phyloP scores from a whole-genome alignment of 2,888 invertebrate genomes.

The Calliopum simillimum region DNA sequence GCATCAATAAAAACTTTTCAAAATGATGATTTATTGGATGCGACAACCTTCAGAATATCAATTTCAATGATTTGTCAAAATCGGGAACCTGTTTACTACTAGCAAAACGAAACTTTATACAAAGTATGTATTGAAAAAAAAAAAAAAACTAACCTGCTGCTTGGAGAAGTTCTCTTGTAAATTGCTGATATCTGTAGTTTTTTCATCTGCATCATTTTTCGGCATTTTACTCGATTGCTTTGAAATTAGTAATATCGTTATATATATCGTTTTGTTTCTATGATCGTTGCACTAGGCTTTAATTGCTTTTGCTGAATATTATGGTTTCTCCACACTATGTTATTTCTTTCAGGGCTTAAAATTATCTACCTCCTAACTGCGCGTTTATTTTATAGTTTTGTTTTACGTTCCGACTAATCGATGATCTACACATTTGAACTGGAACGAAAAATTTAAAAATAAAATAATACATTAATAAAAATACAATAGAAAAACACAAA shows the following conservation, averaged over 20 bases:
- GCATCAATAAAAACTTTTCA: too few relatives aligned
- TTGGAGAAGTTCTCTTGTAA: conserved; percentile 54
- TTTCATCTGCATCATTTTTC: conserved; percentile 31
- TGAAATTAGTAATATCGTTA: not conserved
- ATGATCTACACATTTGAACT: conserved; percentile 25
- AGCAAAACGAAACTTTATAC: too few relatives aligned
- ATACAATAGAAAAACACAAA: too few relatives aligned
- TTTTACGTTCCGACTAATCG: not conserved
- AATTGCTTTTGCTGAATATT: not conserved
- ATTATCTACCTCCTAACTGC: not conserved
- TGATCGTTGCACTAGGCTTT: conserved; percentile 6
- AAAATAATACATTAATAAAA: not conserved
- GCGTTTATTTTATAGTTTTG: not conserved
- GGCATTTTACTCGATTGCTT: conserved; percentile 23
- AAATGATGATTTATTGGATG: too few relatives aligned
- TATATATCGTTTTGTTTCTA: not conserved
- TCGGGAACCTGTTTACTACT: too few relatives aligned
- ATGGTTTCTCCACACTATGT: too few relatives aligned
- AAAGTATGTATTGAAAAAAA: too few relatives aligned
- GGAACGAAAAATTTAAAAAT: not conserved
- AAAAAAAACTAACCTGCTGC: conserved; percentile 50
- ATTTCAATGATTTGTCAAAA: too few relatives aligned
- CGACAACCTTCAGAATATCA: too few relatives aligned
- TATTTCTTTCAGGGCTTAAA: too few relatives aligned
- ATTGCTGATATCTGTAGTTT: conserved; percentile 47